phyloP scores from a whole-genome alignment of 2,113 vertebrate genomes.

The Pluvianellus socialis region DNA sequence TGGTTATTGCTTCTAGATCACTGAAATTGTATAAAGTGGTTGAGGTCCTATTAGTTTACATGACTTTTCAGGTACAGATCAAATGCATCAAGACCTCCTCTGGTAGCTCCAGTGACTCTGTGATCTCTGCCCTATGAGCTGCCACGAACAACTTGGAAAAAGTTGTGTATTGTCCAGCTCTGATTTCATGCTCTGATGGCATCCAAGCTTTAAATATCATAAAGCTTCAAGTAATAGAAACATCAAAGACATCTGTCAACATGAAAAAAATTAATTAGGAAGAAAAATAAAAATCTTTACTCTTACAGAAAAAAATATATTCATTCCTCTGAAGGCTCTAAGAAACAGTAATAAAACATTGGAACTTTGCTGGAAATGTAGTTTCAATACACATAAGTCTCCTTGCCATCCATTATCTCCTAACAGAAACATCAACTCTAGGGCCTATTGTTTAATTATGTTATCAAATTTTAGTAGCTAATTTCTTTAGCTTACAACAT shows the following conservation, averaged over 20 bases:
- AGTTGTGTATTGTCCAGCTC: not conserved
- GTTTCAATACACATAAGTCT: not conserved
- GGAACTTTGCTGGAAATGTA: not conserved
- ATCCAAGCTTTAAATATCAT: not conserved
- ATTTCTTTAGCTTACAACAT: slow-evolving; percentile 42
- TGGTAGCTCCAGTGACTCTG: not conserved
- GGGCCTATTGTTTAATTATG: not conserved
- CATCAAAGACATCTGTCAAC: not conserved
- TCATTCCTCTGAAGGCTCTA: not conserved
- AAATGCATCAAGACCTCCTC: not conserved
- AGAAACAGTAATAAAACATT: not conserved
- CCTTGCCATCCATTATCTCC: not conserved
- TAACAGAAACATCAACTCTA: not conserved
- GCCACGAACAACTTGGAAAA: not conserved
- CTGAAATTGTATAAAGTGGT: not conserved
- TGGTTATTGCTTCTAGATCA: not conserved
- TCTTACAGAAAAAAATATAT: not conserved
- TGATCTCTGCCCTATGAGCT: not conserved
- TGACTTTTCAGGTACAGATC: not conserved
- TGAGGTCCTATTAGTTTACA: not conserved
- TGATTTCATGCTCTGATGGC: not conserved
- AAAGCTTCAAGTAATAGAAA: not conserved
- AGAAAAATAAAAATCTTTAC: not conserved
- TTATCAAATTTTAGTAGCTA: slow-evolving; percentile 50
- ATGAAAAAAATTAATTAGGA: not conserved